Evolutionary conservation across 1,140 invertebrate genomes (phyloP).

Genomic region (Aricia agestis): DNA sequence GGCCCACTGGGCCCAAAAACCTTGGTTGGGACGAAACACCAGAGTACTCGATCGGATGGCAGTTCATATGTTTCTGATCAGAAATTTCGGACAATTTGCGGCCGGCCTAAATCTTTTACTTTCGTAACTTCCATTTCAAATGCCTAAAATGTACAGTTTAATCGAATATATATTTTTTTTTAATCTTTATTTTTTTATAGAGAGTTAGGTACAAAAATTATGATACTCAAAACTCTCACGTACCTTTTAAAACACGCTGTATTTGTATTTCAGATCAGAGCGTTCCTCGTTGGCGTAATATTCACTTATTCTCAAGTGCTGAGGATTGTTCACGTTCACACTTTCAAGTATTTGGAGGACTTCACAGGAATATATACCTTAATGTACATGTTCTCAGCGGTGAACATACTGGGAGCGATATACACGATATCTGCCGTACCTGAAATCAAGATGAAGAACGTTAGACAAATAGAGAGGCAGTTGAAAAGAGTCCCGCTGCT

Average conservation of each 20-base stretch:
- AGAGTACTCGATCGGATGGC: too few species aligned
- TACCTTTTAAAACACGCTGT: background rate
- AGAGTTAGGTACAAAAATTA: background rate
- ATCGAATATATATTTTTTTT: too few species aligned
- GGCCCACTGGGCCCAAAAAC: too few species aligned
- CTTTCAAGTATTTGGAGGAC: slow-evolving; percentile 50
- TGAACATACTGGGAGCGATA: slow-evolving; percentile 46
- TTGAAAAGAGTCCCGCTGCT: slow-evolving; percentile 49
- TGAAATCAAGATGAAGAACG: slow-evolving; percentile 43
- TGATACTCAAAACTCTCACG: background rate
- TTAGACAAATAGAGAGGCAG: slow-evolving; percentile 53
- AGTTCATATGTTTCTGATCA: too few species aligned
- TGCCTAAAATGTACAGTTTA: too few species aligned
- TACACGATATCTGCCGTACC: slow-evolving; percentile 48
- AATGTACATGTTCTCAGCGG: slow-evolving; percentile 52
- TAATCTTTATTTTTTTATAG: too few species aligned
- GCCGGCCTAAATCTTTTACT: background rate
- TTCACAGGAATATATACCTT: slow-evolving; percentile 51
- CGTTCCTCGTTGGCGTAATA: slow-evolving; percentile 38
- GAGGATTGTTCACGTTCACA: slow-evolving; percentile 46
- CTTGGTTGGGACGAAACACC: too few species aligned
- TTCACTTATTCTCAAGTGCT: slow-evolving; percentile 48
- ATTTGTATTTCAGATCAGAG: slow-evolving; percentile 47
- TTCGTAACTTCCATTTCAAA: background rate
- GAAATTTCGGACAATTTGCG: too few species aligned